Evolutionary conservation across 2,888 invertebrate genomes (phyloP).

Genomic region (Nasonovia ribisnigri): DNA sequence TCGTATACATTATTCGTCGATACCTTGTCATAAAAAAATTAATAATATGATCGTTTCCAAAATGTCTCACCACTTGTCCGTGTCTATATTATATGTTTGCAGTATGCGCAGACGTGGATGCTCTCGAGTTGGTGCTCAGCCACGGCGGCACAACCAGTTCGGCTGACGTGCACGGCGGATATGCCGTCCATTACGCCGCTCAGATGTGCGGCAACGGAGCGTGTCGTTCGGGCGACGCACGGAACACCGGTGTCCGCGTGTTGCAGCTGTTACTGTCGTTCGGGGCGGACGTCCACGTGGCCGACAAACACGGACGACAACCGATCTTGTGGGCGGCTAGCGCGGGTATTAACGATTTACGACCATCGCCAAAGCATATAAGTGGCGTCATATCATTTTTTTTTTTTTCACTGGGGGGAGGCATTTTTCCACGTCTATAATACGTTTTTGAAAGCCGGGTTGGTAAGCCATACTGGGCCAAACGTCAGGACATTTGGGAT

Average conservation of each 20-base stretch:
- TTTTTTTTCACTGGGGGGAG: not conserved
- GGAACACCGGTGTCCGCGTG: conserved; percentile 78
- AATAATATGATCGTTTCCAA: not conserved
- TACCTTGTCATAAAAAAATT: not conserved
- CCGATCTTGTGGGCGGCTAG: conserved; percentile 98
- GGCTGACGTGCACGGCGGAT: conserved; percentile 94
- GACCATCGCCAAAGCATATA: not conserved
- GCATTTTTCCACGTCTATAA: not conserved
- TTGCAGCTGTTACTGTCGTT: conserved; percentile 82
- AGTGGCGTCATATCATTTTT: not conserved
- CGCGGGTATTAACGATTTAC: conserved; percentile 75
- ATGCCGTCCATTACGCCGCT: conserved; percentile 96
- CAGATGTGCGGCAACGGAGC: conserved; percentile 90
- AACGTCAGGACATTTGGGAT: not conserved
- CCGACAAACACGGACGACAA: conserved; percentile 93
- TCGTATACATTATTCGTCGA: not conserved
- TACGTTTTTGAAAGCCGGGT: not conserved
- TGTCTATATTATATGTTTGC: conserved; percentile 68
- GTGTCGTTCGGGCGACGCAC: conserved; percentile 73
- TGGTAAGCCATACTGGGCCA: not conserved
- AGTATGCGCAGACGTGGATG: conserved; percentile 95
- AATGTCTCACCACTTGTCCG: not conserved
- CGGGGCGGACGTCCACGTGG: conserved; percentile 85
- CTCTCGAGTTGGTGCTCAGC: conserved; percentile 85
- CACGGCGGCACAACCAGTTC: conserved; percentile 89